These are phyloP conservation scores for Pollachius pollachius DNA, from an alignment of 2,113 vertebrate species.

Conservation along the genomic window DNA sequence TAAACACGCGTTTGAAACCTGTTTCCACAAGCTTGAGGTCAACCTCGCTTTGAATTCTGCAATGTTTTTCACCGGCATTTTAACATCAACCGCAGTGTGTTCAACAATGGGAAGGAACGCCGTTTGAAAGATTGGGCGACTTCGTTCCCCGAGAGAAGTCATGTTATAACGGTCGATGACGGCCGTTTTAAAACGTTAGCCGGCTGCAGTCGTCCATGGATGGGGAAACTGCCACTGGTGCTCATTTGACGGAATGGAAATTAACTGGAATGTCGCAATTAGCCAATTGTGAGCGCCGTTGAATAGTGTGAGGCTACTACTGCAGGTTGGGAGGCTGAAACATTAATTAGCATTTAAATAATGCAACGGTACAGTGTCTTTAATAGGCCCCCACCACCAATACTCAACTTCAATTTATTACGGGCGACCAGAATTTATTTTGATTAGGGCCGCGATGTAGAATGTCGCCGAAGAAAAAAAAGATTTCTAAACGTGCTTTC, in stretches of 20 bases:
- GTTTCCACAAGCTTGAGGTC: too few relatives aligned
- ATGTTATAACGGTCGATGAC: too few relatives aligned
- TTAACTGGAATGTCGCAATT: constrained; percentile 41
- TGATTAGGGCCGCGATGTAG: constrained; percentile 49
- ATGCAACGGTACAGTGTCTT: constrained; percentile 60
- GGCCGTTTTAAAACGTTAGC: too few relatives aligned
- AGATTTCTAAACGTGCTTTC: constrained; percentile 63
- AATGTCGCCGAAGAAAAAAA: constrained; percentile 50
- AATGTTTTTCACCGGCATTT: too few relatives aligned
- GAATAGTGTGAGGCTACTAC: constrained; percentile 52
- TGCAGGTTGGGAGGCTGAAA: constrained; percentile 64
- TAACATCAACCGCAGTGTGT: too few relatives aligned
- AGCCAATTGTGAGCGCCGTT: constrained; percentile 35
- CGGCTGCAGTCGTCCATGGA: too few relatives aligned
- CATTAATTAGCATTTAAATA: constrained; percentile 74
- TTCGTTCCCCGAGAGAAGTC: too few relatives aligned
- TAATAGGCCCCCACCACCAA: constrained; percentile 60
- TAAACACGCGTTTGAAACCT: too few relatives aligned
- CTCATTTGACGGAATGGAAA: constrained; percentile 58
- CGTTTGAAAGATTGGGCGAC: too few relatives aligned
- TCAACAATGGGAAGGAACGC: too few relatives aligned
- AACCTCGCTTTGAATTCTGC: too few relatives aligned
- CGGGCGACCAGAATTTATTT: constrained; percentile 43
- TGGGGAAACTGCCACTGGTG: not conserved
- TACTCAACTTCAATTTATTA: constrained; percentile 64